Percentiles rank a stretch among this genome's conserved stretches.
Evolutionary conservation across 2,113 vertebrate species (phyloP).

Genomic region (Copsychus sechellarum): DNA sequence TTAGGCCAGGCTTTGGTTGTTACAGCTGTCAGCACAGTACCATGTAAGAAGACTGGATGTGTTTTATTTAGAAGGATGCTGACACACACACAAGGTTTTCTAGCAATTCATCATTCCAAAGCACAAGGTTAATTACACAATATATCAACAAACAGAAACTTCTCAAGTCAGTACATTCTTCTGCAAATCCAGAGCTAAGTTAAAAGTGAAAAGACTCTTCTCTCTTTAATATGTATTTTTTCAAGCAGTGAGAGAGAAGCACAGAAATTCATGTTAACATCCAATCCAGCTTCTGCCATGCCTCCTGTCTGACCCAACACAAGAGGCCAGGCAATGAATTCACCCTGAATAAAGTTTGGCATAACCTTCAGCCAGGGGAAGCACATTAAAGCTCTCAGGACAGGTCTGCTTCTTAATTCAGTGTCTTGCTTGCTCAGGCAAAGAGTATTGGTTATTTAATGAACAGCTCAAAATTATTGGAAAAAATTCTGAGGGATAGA

Average conservation of each 20-base stretch:
- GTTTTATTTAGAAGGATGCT: background rate
- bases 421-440: background rate
- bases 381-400: background rate
- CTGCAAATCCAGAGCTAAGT: background rate
- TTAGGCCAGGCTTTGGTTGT: background rate
- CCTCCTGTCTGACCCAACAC: background rate
- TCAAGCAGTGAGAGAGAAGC: background rate
- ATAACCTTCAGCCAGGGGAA: background rate
- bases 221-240: background rate
- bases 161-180: background rate
- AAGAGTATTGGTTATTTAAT: background rate
- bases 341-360: fast-evolving
- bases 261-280: background rate
- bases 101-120: background rate
- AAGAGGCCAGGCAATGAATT: background rate
- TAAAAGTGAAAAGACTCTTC: background rate
- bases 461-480: background rate
- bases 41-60: background rate
- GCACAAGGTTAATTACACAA: background rate
- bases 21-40: background rate
- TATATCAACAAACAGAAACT: background rate
- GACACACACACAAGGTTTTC: background rate
- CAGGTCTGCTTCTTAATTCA: background rate
- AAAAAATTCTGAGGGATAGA: background rate
- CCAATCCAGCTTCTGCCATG: fast-evolving